Percentiles rank a stretch among this genome's conserved stretches.
Conservation (phyloP, 2,888 invertebrate genomes). For the Drosophila merina region DNA sequence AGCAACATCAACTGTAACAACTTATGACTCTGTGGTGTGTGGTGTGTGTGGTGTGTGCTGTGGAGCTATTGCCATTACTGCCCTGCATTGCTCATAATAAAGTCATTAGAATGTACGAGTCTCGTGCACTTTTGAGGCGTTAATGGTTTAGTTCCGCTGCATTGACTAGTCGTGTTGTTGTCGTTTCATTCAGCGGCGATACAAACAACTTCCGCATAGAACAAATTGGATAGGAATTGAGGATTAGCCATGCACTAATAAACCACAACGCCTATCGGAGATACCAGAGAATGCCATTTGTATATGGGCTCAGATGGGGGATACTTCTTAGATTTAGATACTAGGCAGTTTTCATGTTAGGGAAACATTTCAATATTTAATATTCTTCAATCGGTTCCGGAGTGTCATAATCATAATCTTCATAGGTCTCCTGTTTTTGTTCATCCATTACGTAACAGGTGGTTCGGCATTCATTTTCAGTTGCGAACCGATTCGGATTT, state of each 20-base stretch:
- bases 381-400: not conserved
- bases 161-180: slow-evolving; percentile 57
- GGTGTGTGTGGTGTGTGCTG: slow-evolving; percentile 1
- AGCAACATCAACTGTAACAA: slow-evolving; percentile 41
- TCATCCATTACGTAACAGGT: slow-evolving; percentile 21
- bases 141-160: slow-evolving; percentile 75
- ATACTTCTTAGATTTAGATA: too few species aligned
- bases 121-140: slow-evolving; percentile 58
- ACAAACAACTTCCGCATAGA: slow-evolving; percentile 63
- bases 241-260: slow-evolving; percentile 35
- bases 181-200: slow-evolving; percentile 7
- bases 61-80: slow-evolving; percentile 26
- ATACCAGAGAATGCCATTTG: not conserved
- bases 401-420: not conserved
- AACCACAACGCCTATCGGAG: slow-evolving; percentile 10
- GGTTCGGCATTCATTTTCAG: slow-evolving; percentile 16
- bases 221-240: slow-evolving; percentile 36
- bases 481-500: slow-evolving; percentile 54
- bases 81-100: slow-evolving; percentile 76
- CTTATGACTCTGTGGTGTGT: slow-evolving; percentile 40
- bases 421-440: not conserved
- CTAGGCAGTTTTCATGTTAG: too few species aligned
- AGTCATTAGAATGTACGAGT: slow-evolving; percentile 73
- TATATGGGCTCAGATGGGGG: not conserved
- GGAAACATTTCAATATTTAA: not conserved